Base-by-base conservation (phyloP, 1,140 invertebrate genomes). In the Phortica variegata region DNA sequence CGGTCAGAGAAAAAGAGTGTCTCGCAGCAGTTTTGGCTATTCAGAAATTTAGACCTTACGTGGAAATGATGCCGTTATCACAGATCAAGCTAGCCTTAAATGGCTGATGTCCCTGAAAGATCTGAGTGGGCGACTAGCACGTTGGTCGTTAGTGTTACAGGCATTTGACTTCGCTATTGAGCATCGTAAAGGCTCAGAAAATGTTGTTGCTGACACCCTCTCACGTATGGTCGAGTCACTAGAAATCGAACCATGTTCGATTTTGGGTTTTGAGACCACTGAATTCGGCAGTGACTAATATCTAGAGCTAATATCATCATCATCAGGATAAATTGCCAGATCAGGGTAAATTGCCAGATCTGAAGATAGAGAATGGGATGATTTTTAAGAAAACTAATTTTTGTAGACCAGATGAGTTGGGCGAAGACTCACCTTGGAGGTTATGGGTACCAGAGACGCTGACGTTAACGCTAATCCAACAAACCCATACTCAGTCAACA, bases 1-100 rank as follows among this genome's bases (percentile, higher is more conserved):
- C n/a, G n/a, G n/a, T n/a, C n/a, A n/a, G n/a, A n/a, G n/a, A n/a
- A n/a, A n/a, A n/a, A n/a, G n/a, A n/a, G n/a, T n/a, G n/a, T n/a
- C 51, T 81, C 20, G 77, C 77, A 0, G 66, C 80, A 9, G 33
- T 82, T n/a, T 69, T 60, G 53, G 72, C 65, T 3, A 58, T 82
- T 2, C 56, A 78, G 43, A 69, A 78, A 37, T 77, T 78, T 47
- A 33, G 61, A n/a, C 51, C 53, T 17, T 82, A 76, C 60, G 39
- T 82, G 2, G 68, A 76, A 43, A 73, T 72, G 3, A 60, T 47
- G 8, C 47, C 73, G 9, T 80, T 83, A 52, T 77, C n/a, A 81
- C 80, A 0, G 79, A 83, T 49, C 78, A 81, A 47, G 56, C 63
- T 29, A 65, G 75, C 9, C 55, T 82, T 3, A 50, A 54, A 20